Evolutionary conservation across 2,797 vertebrate species (phyloP), one percentile per base, ranked within the genome.

Genomic region (Enteromius unitaeniatus): DNA sequence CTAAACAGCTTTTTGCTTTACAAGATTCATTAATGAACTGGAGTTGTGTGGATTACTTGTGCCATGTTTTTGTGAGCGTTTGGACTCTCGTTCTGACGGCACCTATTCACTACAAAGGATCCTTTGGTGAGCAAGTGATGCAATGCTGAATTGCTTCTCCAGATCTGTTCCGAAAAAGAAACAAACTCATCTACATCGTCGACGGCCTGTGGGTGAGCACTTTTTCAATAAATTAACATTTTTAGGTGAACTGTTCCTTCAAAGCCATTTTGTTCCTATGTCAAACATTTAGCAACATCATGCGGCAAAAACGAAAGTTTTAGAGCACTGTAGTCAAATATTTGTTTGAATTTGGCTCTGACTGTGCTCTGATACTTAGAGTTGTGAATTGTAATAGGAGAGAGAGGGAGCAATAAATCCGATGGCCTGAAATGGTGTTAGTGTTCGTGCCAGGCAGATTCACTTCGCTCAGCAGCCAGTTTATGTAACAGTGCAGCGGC

Each of bases 401-500:
- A 42, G 53, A 42, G 83, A 75, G 34, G 0, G 55, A 64, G 69
- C 42, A 45, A 65, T 83, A 87, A 85, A 85, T 83, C 81, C 62
- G 75, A 78, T 62, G 65, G 55, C 65, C 58, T 87, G 60, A 83
- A 85, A 84, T 85, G 72, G 42, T 81, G 73, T 82, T 80, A 85
- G 60, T 40, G 26, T 82, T 78, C 21, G 60, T 62, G 73, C 86
- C 60, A 77, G 76, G 79, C 64, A 55, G 78, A 78, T 47, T 72
- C 81, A 68, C 68, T 55, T 45, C 34, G n/a, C 62, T 69, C 73
- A 53, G 81, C 74, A 81, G 85, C 86, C 49, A 58, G 68, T 68
- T 87, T 88, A 85, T 84, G 65, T 86, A 86, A 88, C 76, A 72
- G 79, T 85, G 82, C 84, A 80, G 74, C 9, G 53, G 51, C 82